These are phyloP conservation scores for Brienomyrus brachyistius DNA, from an alignment of 2,113 vertebrate genomes.

Conservation along the genomic window DNA sequence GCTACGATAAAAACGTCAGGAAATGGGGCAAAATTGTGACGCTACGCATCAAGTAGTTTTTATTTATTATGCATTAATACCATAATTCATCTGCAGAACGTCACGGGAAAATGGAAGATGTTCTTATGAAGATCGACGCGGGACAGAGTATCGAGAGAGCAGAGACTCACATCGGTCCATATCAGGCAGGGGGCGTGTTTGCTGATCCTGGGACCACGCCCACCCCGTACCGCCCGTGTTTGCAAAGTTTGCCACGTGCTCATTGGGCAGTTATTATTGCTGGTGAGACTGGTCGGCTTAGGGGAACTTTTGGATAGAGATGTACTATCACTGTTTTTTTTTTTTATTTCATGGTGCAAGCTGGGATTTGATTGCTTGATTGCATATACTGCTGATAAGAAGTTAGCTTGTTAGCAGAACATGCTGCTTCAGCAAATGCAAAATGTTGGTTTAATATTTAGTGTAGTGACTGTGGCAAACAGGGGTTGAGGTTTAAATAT, in stretches of 20 bases:
- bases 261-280: background rate
- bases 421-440: too few relatives aligned
- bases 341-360: background rate
- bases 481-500: background rate
- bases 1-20: background rate
- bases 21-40: background rate
- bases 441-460: too few relatives aligned
- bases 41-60: background rate
- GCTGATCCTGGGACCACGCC: too few relatives aligned
- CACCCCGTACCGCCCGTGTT: background rate
- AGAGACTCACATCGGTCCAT: background rate
- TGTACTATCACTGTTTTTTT: background rate
- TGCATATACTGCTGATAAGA: background rate
- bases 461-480: too few relatives aligned
- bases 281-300: background rate
- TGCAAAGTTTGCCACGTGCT: background rate
- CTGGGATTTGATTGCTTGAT: background rate
- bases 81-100: background rate
- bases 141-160: background rate
- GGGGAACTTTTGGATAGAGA: background rate
- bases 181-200: background rate
- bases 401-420: too few relatives aligned
- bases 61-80: slow-evolving; percentile 2
- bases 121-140: background rate
- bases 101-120: background rate